Evolutionary conservation across 2,113 vertebrate genomes (phyloP).

Genomic region (Pan paniscus): DNA sequence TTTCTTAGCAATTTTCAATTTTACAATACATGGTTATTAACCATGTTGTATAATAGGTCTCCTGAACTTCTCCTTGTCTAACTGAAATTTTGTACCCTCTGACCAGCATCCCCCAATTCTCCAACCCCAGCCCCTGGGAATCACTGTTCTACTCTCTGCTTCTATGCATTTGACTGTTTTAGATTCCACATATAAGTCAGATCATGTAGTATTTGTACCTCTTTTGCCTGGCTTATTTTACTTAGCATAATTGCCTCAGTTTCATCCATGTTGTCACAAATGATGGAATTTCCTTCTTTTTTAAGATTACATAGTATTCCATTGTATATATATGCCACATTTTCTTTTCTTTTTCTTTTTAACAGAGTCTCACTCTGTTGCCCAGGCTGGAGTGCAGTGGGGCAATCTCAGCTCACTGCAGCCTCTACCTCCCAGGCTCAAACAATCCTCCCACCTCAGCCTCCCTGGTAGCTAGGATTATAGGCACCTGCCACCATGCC

Average conservation of each 20-base stretch:
- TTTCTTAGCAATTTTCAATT: background rate
- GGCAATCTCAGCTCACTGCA: too few species aligned
- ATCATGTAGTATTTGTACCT: background rate
- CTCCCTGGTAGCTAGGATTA: too few species aligned
- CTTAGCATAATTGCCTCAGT: background rate
- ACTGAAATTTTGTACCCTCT: background rate
- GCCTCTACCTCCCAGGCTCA: too few species aligned
- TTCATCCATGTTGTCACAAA: background rate
- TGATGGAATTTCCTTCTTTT: background rate
- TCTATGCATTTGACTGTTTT: background rate
- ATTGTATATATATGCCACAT: background rate
- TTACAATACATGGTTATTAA: background rate
- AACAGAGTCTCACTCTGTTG: too few species aligned
- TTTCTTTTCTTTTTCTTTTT: background rate
- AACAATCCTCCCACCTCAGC: too few species aligned
- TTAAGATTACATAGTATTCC: background rate
- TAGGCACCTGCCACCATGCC: too few species aligned
- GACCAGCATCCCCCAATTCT: background rate
- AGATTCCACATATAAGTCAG: background rate
- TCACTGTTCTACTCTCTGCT: background rate
- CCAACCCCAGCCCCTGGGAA: background rate
- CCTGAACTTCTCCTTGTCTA: background rate
- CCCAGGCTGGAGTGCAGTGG: too few species aligned
- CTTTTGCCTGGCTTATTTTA: background rate
- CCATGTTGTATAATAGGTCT: background rate